Base-by-base conservation (phyloP, 2,113 vertebrate species). In the Caretta caretta region DNA sequence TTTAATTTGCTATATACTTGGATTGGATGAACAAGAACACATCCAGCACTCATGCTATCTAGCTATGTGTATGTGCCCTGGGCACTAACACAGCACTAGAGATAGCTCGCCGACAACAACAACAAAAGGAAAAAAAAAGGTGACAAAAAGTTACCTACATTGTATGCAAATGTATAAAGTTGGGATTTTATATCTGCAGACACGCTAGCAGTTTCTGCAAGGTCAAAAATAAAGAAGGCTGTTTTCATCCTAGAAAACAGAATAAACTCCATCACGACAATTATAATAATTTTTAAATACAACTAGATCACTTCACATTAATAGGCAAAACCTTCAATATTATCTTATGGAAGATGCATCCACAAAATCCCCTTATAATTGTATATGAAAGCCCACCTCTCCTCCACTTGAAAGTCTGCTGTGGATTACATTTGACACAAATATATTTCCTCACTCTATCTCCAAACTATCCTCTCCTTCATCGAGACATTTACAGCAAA, bases 221-320 rank as follows among this genome's bases (percentile, higher is more conserved):
- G 98, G 97, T 99, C 99, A 96, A 99, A 99, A 97, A 99, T 98
- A 97, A 99, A 99, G 98, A 99, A 99, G 35, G 99, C 98, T 6
- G 99, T 99, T 98, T 99, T 99, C 99, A 99, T 99, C 98, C 99
- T 99, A 98, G 42, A 72, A 90, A 89, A 75, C 0, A 82, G 84
- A 86, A 80, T 62, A 78, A 85, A 49, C 14, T 62, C 85, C 79
- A 50, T 46, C 49, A 82, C 5, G 2, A 29, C 16, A 9, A 62
- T 17, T 49, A 19, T 46, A 91, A 25, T 1, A 82, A 54, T 57
- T 80, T 80, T 84, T 76, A 13, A 80, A 6, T 2, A 50, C 8
- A 76, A 17, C 10, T 51, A 81, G 78, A n/a, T 86, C 81, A 51
- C 86, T 48, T 49, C 83, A 57, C 42, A n/a, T 16, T 54, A 59